Percentiles rank a stretch among this genome's conserved stretches.
Conservation (phyloP, 2,113 vertebrate species). For the Lichenostomus cassidix region DNA sequence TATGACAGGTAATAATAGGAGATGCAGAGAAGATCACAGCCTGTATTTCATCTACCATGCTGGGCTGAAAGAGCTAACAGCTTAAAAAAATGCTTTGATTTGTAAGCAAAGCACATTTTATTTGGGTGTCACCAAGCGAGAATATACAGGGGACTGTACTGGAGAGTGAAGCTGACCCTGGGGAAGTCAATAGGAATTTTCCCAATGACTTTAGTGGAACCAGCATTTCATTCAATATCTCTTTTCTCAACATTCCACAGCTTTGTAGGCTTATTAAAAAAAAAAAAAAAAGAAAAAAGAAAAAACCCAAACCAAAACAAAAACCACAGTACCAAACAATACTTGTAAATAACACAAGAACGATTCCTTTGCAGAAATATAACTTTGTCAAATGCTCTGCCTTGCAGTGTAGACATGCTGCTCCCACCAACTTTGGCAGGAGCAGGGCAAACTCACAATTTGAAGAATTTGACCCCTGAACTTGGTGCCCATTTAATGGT, state of each 20-base stretch:
- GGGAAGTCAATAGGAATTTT: conserved; percentile 3
- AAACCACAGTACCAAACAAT: not conserved
- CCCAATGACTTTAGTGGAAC: not conserved
- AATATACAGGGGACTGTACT: not conserved
- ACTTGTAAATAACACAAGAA: not conserved
- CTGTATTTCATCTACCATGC: conserved; percentile 25
- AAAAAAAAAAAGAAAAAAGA: not conserved
- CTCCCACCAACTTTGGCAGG: not conserved
- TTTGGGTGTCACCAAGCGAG: conserved; percentile 17
- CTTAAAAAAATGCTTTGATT: not conserved
- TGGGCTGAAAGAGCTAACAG: not conserved
- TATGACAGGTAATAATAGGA: conserved; percentile 60
- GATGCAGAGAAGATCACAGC: conserved; percentile 17
- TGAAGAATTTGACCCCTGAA: not conserved
- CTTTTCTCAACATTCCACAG: not conserved
- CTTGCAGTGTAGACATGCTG: not conserved
- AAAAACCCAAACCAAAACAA: not conserved
- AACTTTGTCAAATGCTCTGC: not conserved
- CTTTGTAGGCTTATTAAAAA: not conserved
- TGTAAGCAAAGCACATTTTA: conserved; percentile 39
- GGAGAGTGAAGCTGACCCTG: not conserved
- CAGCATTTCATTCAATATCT: not conserved
- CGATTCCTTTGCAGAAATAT: not conserved
- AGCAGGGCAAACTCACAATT: not conserved
- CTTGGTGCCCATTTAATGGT: not conserved